Base-by-base conservation (phyloP, 2,113 vertebrate species). In the Odocoileus virginianus region DNA sequence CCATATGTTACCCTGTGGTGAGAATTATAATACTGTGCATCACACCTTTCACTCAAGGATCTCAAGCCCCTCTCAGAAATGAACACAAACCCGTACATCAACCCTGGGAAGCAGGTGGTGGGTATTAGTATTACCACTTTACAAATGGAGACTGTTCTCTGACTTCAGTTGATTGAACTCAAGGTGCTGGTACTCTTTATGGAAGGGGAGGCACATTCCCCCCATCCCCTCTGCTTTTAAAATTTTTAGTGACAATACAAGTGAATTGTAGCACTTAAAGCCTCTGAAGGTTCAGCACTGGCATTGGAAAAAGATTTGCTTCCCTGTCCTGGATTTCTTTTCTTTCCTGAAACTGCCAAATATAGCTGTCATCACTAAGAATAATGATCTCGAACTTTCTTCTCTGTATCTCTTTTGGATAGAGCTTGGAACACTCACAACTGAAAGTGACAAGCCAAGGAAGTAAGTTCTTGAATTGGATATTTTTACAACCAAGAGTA, bases 11-110 rank as follows among this genome's bases (percentile, higher is more conserved):
- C 95, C 95, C 97, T 93, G 97, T 91, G 89, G 95, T 89, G 64
- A 96, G 89, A 95, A 89, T 91, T 60, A 27, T 82, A 95, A 92
- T 92, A 71, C 88, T 94, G 95, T 92, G 52, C 91, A 85, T 97
- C 96, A 85, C 94, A 98, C 98, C 98, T 98, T 97, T 94, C 78
- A 92, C 97, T 98, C 86, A 90, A 89, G 95, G 95, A 83, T 84
- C 92, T 82, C 52, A 57, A 91, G 45, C 61, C 83, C 92, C 93
- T 97, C 95, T 79, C 88, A 52, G 89, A 92, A 91, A 82, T 33
- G 76, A 94, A 89, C 95, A 94, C 96, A 96, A 86, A 74, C 87
- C 36, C 83, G 0, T 17, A 21, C 61, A 47, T 78, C 76, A 81
- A 95, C 28, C 60, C 58, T 2, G 12, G 30, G 91, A 95, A 93